phyloP scores from a whole-genome alignment of 2,888 invertebrate genomes.

The Coremacera marginata region DNA sequence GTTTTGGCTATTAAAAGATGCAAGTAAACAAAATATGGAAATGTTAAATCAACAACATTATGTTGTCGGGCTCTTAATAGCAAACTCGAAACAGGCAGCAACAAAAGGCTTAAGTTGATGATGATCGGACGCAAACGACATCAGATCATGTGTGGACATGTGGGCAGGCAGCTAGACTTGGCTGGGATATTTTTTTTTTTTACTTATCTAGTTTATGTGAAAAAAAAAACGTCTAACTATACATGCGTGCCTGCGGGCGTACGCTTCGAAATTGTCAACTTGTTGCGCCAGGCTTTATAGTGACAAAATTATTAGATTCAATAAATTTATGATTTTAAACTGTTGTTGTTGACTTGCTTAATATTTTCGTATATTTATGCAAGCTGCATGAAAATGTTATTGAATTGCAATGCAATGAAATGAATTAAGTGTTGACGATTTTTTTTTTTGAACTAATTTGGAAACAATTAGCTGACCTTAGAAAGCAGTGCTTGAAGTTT shows the following conservation, averaged over 20 bases:
- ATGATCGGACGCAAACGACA: background rate
- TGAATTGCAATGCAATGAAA: background rate
- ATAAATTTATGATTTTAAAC: conserved; percentile 64
- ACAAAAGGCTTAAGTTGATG: background rate
- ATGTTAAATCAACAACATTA: conserved; percentile 26
- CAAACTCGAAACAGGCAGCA: background rate
- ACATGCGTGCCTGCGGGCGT: background rate
- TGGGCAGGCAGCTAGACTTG: background rate
- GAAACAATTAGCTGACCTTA: no score
- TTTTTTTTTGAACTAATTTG: no score
- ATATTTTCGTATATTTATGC: conserved; percentile 60
- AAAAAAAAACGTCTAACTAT: no score
- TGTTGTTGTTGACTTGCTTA: conserved; percentile 62
- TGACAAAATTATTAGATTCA: conserved; percentile 51
- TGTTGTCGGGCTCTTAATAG: conserved; percentile 12
- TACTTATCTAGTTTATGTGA: background rate
- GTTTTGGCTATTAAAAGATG: background rate
- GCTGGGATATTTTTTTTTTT: background rate
- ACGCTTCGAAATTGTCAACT: no score
- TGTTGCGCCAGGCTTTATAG: background rate
- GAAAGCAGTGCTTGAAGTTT: no score
- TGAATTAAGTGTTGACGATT: no score
- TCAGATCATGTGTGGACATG: background rate
- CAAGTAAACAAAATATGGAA: conserved; percentile 20
- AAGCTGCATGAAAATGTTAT: conserved; percentile 57